Evolutionary conservation across 2,113 vertebrate species (phyloP), one percentile per base, ranked within the genome.

Genomic region (Microtus oregoni): DNA sequence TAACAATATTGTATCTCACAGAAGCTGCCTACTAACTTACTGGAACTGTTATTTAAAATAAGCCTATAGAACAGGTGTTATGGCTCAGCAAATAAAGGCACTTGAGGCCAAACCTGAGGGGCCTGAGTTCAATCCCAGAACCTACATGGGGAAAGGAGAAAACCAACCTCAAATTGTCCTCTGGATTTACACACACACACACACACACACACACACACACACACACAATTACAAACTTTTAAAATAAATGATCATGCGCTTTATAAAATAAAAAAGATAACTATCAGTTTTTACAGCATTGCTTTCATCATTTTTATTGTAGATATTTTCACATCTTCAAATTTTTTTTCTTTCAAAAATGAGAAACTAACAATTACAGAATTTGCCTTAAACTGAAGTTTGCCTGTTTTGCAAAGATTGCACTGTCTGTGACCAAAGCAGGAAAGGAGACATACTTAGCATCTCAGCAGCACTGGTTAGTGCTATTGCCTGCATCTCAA

Each of bases 311-410:
- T 26, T 89, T 77, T 83, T n/a, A 73, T 91, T 73, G 6, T 67
- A 91, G 90, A 78, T 91, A 92, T 52, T 52, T 76, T 19, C 79
- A 68, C 90, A 86, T 86, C 68, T 97, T 88, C 52, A 72, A 15
- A 5, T 8, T 68, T 35, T 7, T 10, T 92, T 22, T 85, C 44
- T 52, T 89, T 55, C 50, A 86, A 30, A 30, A 19, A 6, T 35
- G 30, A 86, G 55, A 91, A 96, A 44, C 19, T 47, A 9, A 9
- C 63, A 58, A 81, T 14, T 63, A 65, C 50, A 24, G 52, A 88
- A 2, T 92, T 61, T 87, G 50, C 35, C 55, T 94, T 75, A 61
- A 63, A 77, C 38, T 38, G 30, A 90, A 55, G 70, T 9, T 52
- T n/a, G 30, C 12, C 47, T 70, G 65, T 70, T 89, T 92, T 65